Base-by-base conservation (phyloP, 2,888 invertebrate species). In the Graphium colonna region DNA sequence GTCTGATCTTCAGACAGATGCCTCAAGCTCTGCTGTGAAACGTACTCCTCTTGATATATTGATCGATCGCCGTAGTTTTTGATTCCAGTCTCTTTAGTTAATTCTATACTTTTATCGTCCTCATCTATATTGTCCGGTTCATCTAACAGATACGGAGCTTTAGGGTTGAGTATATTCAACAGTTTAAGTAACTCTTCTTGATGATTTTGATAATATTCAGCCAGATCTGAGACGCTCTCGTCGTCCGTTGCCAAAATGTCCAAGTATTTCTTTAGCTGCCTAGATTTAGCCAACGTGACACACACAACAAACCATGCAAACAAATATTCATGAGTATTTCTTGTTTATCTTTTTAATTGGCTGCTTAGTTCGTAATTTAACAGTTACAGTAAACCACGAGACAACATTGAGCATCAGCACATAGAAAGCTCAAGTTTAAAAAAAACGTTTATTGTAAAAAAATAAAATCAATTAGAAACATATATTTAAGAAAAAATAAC, bases 211-310 rank as follows among this genome's bases (percentile, higher is more conserved):
- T 84, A 88, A 51, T 88, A 89, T 51, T 82, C 70, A 57, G 79
- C 82, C 56, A 88, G 63, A 61, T 87, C 88, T 3, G 80, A 74
- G 1, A 77, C 75, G 42, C 71, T 85, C 49, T 88, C 87, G 50
- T 90, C 84, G 51, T 87, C 84, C 12, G 88, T 83, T 64, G 87
- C 91, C 68, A 92, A 82, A 85, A 92, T 92, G 82, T 92, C 91
- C 81, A 92, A 85, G 77, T 92, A 92, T 67, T 92, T 91, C 77
- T 82, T 86, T 72, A 90, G 75, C 73, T 90, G 87, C 74, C 90
- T 90, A 75, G 62, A 64, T 69, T 73, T 69, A 71, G 56, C 60
- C 69, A 73, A 69, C 67, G 60, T 55, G 57, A 62, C 62, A 70
- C 80, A 84, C 80, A 84, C 80, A 67, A 77, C 87, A 89, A 79